Evolutionary conservation across 2,888 invertebrate genomes (phyloP).

Genomic region (Archips xylosteana): DNA sequence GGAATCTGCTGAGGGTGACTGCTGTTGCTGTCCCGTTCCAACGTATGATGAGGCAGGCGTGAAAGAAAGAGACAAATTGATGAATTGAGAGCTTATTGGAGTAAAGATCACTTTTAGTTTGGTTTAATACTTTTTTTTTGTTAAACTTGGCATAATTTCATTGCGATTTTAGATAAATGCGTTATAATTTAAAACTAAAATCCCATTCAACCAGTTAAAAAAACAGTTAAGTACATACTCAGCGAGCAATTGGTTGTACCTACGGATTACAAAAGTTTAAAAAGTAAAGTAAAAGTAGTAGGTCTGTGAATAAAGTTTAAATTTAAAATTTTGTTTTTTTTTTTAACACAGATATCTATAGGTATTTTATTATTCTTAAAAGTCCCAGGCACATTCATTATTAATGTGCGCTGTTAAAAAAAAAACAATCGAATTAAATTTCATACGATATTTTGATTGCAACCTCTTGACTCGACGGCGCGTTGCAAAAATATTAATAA

Average conservation of each 20-base stretch:
- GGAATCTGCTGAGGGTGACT: constrained; percentile 83
- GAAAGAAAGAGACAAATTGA: constrained; percentile 65
- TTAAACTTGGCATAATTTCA: too few species aligned
- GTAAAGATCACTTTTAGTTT: background rate
- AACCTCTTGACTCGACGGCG: constrained; percentile 64
- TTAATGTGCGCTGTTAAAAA: background rate
- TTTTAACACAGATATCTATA: background rate
- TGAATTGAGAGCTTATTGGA: constrained; percentile 39
- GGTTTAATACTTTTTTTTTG: too few species aligned
- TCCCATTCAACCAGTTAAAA: too few species aligned
- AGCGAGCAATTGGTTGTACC: too few species aligned
- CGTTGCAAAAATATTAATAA: constrained; percentile 72
- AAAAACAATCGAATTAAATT: constrained; percentile 14
- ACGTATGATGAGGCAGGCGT: constrained; percentile 56
- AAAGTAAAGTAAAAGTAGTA: too few species aligned
- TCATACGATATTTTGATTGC: constrained; percentile 57
- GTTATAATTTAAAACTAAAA: too few species aligned
- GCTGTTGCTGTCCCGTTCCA: constrained; percentile 76
- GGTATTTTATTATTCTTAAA: background rate
- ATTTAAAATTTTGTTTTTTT: background rate
- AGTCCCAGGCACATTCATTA: background rate
- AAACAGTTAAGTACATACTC: too few species aligned
- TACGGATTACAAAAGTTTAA: too few species aligned
- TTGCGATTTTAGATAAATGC: too few species aligned
- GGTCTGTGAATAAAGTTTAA: background rate